Conservation (phyloP, 2,113 vertebrate species). For the Peromyscus maniculatus region DNA sequence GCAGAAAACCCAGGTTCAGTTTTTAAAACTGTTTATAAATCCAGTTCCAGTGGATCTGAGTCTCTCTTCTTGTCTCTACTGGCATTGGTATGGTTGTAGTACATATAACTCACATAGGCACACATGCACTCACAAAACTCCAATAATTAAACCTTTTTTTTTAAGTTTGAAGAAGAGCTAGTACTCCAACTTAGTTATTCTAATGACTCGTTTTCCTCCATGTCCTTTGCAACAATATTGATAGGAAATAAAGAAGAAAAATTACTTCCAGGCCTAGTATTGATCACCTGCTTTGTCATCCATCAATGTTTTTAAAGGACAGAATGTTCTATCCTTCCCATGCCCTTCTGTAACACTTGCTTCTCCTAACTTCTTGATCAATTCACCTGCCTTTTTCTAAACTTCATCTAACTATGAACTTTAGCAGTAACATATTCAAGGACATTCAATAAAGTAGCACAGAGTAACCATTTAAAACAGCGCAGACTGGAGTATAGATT, state of each 20-base stretch:
- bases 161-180: not conserved
- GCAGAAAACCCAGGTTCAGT: not conserved
- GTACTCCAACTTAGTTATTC: not conserved
- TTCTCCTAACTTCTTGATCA: constrained; percentile 28
- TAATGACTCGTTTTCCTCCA: not conserved
- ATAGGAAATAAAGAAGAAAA: constrained; percentile 67
- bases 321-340: not conserved
- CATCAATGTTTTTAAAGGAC: constrained; percentile 49
- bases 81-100: too few species aligned
- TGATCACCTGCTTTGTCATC: constrained; percentile 27
- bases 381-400: not conserved
- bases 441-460: not conserved
- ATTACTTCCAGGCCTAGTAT: constrained; percentile 42
- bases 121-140: not conserved
- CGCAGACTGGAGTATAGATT: not conserved
- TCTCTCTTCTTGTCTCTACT: not conserved
- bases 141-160: not conserved
- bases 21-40: not conserved
- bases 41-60: not conserved
- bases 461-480: not conserved
- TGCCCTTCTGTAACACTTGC: not conserved
- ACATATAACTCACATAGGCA: not conserved
- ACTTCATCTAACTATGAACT: constrained; percentile 3
- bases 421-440: constrained; percentile 15
- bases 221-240: constrained; percentile 14